Conservation (phyloP, 1,140 invertebrate species). For the Trypoxylus dichotomus region DNA sequence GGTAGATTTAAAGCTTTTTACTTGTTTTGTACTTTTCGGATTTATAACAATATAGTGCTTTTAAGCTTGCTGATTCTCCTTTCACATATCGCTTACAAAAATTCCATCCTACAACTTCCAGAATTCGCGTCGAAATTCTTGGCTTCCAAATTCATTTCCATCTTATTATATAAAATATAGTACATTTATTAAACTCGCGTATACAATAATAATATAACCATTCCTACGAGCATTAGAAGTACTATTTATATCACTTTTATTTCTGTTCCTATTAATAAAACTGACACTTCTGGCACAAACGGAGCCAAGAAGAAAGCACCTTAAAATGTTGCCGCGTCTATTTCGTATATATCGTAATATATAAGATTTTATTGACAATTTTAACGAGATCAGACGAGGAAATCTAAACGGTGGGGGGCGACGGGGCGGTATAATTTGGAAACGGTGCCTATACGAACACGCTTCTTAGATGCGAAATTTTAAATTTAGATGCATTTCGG, state of each 20-base stretch:
- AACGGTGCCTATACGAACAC: not conserved
- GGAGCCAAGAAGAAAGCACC: not conserved
- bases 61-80: too few relatives aligned
- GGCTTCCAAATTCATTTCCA: too few relatives aligned
- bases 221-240: too few relatives aligned
- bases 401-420: not conserved
- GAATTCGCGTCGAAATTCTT: too few relatives aligned
- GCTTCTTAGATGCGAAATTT: not conserved
- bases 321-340: not conserved
- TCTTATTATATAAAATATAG: too few relatives aligned
- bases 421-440: not conserved
- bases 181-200: too few relatives aligned
- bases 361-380: not conserved
- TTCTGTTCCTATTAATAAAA: not conserved
- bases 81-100: too few relatives aligned
- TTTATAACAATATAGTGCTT: too few relatives aligned
- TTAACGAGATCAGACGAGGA: not conserved
- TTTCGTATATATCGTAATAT: not conserved
- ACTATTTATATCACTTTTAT: slow-evolving; percentile 13
- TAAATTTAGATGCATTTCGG: slow-evolving; percentile 10
- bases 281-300: not conserved
- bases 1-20: too few relatives aligned
- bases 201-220: too few relatives aligned
- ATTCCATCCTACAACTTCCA: too few relatives aligned
- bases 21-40: too few relatives aligned